Base-by-base conservation (phyloP, 2,888 invertebrate genomes). In the Scaeva pyrastri region DNA sequence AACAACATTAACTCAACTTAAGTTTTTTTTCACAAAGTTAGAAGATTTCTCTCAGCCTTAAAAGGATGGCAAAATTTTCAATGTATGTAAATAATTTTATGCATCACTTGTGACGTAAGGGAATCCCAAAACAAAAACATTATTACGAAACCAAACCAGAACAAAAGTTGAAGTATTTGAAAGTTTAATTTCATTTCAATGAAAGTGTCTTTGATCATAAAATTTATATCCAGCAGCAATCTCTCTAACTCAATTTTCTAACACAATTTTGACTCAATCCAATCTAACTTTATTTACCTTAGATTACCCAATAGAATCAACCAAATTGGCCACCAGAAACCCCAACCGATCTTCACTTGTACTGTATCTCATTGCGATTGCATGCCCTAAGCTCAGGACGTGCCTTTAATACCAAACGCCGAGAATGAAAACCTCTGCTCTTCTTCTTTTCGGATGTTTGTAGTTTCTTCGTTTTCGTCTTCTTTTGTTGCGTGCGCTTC, bases 341-440 rank as follows among this genome's bases (percentile, higher is more conserved):
- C 12, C 66, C 21, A 52, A 23, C 39, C 52, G 23, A 68, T 52
- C 68, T 70, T 60, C 43, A 72, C 76, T 41, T 55, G 31, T n/a
- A n/a, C n/a, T n/a, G 45, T 55, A 73, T 76, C 75, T 71, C 75
- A 84, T 84, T 85, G 55, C 56, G 72, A 77, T 73, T 73, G 85
- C 76, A 78, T 21, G 52, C 72, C 21, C 75, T 48, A 41, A 50
- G 56, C 56, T 50, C 62, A 80, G 80, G 73, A 85, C 85, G 85
- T 85, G 85, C 85, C 36, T 12, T 77, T 72, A 76, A 85, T 85
- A 81, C 62, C 66, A 80, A 85, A 36, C 56, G 21, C 7, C 23
- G 4, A 36, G 56, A 71, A 75, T 21, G 75, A 84, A 84, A 84
- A 23, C 45, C 36, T 56, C 39, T 79, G 11, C 52, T 45, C 55